Conservation (phyloP, 1,140 invertebrate species). For the Hesperophylax magnus region DNA sequence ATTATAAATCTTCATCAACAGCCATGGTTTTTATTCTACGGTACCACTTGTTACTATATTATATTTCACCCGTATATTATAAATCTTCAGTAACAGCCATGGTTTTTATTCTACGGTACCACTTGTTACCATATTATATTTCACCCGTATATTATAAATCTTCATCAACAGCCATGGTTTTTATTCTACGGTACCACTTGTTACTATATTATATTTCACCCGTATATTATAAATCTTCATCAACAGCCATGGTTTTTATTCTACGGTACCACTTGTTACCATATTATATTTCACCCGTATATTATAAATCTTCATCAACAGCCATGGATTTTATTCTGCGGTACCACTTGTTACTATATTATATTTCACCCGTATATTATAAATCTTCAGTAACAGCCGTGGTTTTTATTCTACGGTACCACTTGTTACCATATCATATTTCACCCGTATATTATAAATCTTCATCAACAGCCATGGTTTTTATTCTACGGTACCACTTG, state of each 20-base stretch:
- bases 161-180: not conserved
- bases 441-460: conserved; percentile 3
- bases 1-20: conserved; percentile 6
- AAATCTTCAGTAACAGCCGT: not conserved
- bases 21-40: not conserved
- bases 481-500: not conserved
- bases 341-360: not conserved
- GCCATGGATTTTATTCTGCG: not conserved
- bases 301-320: conserved; percentile 6
- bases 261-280: not conserved
- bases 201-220: not conserved
- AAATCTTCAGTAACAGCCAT: not conserved
- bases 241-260: not conserved
- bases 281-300: not conserved
- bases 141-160: conserved; percentile 3
- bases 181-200: not conserved
- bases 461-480: not conserved
- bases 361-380: not conserved
- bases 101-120: not conserved
- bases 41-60: not conserved
- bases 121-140: not conserved
- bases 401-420: not conserved
- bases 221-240: conserved; percentile 2
- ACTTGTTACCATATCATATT: not conserved
- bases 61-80: not conserved